Evolutionary conservation across 2,888 invertebrate genomes (phyloP).

Genomic region (Alviniconcha strummeri): DNA sequence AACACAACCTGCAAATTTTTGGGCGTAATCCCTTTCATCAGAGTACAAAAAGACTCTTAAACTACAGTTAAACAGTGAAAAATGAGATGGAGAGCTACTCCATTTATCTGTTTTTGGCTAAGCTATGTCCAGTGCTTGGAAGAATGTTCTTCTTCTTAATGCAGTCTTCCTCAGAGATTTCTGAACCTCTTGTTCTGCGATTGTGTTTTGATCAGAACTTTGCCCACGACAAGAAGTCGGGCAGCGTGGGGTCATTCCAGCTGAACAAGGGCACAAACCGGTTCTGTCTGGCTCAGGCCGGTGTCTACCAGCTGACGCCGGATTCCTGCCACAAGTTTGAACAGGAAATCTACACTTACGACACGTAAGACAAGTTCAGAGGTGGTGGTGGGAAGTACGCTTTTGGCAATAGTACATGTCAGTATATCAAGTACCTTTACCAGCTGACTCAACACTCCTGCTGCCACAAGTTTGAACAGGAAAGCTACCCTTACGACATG

Average conservation of each 20-base stretch:
- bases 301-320: conserved; percentile 76
- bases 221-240: conserved; percentile 68
- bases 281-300: conserved; percentile 83
- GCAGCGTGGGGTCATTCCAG: conserved; percentile 69
- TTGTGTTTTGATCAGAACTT: conserved; percentile 57
- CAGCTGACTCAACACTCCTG: conserved; percentile 81
- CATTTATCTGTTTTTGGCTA: no score
- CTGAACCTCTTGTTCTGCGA: no score
- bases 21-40: no score
- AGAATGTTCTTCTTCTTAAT: no score
- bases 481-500: conserved; percentile 76
- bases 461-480: conserved; percentile 83
- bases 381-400: neutral
- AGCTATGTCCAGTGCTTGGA: no score
- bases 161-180: no score
- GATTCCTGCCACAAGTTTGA: conserved; percentile 88
- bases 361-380: conserved; percentile 71
- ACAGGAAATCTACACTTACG: conserved; percentile 75
- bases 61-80: no score
- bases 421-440: conserved; percentile 47
- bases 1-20: no score
- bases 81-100: no score
- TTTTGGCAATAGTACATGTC: no score
- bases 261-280: conserved; percentile 81
- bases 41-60: no score